Percentiles rank a stretch among this genome's conserved stretches.
These are phyloP conservation scores for Acrobasis consociella DNA, from an alignment of 2,888 invertebrate species.

Conservation along the genomic window DNA sequence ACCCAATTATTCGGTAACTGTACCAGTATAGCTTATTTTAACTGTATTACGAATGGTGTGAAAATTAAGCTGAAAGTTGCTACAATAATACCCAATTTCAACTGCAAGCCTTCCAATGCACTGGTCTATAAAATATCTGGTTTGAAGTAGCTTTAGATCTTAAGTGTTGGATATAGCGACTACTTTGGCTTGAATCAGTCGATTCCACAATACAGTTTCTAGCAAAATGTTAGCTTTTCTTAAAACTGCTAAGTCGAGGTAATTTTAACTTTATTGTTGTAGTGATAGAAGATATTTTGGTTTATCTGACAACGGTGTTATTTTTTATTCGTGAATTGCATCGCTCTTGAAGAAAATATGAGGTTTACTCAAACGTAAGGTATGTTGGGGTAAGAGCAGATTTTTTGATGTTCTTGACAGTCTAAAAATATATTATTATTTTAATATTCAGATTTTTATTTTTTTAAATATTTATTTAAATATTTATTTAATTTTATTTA, in stretches of 20 bases:
- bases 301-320: not conserved
- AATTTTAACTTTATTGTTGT: slow-evolving; percentile 21
- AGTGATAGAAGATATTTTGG: not conserved
- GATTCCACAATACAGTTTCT: slow-evolving; percentile 51
- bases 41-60: too few species aligned
- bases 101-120: not conserved
- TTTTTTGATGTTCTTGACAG: too few species aligned
- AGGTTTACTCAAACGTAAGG: not conserved
- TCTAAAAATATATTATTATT: too few species aligned
- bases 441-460: too few species aligned
- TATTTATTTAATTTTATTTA: too few species aligned
- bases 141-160: not conserved
- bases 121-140: not conserved
- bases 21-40: too few species aligned
- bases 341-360: not conserved
- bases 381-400: too few species aligned
- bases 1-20: too few species aligned
- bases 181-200: slow-evolving; percentile 34
- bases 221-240: slow-evolving; percentile 39
- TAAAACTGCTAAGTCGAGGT: slow-evolving; percentile 31
- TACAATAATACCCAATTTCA: not conserved
- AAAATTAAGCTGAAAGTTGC: too few species aligned
- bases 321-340: slow-evolving; percentile 2
- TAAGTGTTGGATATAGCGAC: slow-evolving; percentile 27
- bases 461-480: too few species aligned